phyloP scores from a whole-genome alignment of 2,888 invertebrate genomes.

The Pharmacophagus antenor region DNA sequence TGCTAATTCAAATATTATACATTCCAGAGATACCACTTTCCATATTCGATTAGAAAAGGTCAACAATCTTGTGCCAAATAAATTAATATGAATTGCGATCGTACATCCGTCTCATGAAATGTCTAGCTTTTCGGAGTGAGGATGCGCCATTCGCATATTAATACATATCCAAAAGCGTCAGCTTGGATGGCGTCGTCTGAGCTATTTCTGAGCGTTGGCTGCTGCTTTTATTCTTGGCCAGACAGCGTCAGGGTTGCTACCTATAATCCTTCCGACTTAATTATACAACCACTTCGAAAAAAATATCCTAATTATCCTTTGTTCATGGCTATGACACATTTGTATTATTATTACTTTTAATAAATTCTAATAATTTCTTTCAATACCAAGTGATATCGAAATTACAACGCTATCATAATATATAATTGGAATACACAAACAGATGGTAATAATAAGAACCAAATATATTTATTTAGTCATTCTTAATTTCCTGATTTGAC shows the following conservation, averaged over 20 bases:
- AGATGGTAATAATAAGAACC: no score
- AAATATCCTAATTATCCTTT: not conserved
- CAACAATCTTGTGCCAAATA: conserved; percentile 25
- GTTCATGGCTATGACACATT: not conserved
- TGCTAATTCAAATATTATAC: not conserved
- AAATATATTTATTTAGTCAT: no score
- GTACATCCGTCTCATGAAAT: conserved; percentile 28
- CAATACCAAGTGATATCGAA: no score
- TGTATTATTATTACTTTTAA: not conserved
- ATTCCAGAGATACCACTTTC: not conserved
- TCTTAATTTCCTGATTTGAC: no score
- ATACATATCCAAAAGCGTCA: conserved; percentile 41
- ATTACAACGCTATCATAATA: no score
- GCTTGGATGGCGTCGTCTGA: conserved; percentile 40
- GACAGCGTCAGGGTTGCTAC: conserved; percentile 35
- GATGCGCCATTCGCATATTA: conserved; percentile 39
- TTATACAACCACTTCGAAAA: not conserved
- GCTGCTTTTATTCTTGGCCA: conserved; percentile 41
- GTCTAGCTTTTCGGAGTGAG: conserved; percentile 30
- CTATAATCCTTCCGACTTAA: conserved; percentile 10
- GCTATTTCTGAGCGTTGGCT: conserved; percentile 40
- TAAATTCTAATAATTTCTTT: not conserved
- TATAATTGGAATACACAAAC: no score
- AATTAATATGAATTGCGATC: conserved; percentile 23
- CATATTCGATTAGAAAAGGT: not conserved